Base-by-base conservation (phyloP, 2,113 vertebrate genomes). In the Osmerus eperlanus region DNA sequence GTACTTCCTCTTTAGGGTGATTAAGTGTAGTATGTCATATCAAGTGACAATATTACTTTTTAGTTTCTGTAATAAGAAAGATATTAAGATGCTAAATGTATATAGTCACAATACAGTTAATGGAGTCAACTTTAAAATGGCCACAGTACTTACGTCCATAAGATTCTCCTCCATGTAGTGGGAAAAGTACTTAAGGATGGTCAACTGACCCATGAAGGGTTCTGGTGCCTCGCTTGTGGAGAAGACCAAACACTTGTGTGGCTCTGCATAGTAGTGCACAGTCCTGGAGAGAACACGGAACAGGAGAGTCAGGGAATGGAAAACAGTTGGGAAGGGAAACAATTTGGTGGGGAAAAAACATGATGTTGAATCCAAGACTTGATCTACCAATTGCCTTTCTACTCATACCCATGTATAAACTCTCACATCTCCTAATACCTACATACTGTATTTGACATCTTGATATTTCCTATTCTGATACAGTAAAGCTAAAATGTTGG, bases 91-190 rank as follows among this genome's bases (percentile, higher is more conserved):
- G 36, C 36, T 41, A 9, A 41, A 41, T 41, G 1, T 41, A 6
- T 15, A 56, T 18, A 18, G 8, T 56, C 9, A 18, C n/a, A 5
- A 56, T 56, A 56, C 55, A 19, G 55, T 56, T 6, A 56, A 56
- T 55, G 54, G n/a, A 56, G 55, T 16, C 54, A 2, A n/a, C n/a
- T 56, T 12, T 23, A 28, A 28, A 7, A 36, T 36, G 32, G 32
- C 32, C 32, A 36, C 32, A 36, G 7, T 92, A 47, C 95, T 93
- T 87, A 96, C 95, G 83, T 96, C 95, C 95, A 95, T 95, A 6
- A 95, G 90, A 74, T 96, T 96, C 77, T 95, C 94, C 78, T 95
- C 94, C 95, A 96, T 95, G 81, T 96, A 95, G 69, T 95, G 94
- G 47, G 94, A 93, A 47, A 96, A 95, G 78, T 95, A 95, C 56